phyloP scores from a whole-genome alignment of 2,797 vertebrate species.

The Tympanoctomys barrerae region DNA sequence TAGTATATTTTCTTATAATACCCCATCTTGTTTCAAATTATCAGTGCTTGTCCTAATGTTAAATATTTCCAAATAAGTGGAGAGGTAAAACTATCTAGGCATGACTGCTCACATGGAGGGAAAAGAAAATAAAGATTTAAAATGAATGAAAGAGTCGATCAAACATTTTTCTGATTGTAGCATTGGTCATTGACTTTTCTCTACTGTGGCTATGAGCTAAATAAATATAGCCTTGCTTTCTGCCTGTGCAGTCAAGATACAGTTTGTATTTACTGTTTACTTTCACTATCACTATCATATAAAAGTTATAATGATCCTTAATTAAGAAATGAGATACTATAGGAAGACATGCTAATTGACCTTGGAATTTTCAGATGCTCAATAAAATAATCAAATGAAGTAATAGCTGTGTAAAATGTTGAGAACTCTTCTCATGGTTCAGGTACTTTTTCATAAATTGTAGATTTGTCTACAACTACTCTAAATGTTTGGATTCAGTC shows the following conservation, averaged over 20 bases:
- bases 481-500: neutral
- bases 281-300: neutral
- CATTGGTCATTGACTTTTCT: neutral
- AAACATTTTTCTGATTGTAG: neutral
- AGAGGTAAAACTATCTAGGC: neutral
- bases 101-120: neutral
- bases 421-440: neutral
- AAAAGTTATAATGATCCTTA: conserved; percentile 35
- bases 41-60: neutral
- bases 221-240: neutral
- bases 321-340: neutral
- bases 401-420: neutral
- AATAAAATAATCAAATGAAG: neutral
- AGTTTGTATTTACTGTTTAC: conserved; percentile 42
- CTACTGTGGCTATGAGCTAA: neutral
- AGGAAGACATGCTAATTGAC: neutral
- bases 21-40: neutral
- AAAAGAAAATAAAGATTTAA: conserved; percentile 12
- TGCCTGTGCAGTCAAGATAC: neutral
- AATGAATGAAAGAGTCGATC: neutral
- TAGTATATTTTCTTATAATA: neutral
- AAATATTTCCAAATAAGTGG: neutral
- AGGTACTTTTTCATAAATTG: conserved; percentile 17
- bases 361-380: neutral
- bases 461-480: neutral